Evolutionary conservation across 2,888 invertebrate genomes (phyloP).

Genomic region (Coleophora deauratella): DNA sequence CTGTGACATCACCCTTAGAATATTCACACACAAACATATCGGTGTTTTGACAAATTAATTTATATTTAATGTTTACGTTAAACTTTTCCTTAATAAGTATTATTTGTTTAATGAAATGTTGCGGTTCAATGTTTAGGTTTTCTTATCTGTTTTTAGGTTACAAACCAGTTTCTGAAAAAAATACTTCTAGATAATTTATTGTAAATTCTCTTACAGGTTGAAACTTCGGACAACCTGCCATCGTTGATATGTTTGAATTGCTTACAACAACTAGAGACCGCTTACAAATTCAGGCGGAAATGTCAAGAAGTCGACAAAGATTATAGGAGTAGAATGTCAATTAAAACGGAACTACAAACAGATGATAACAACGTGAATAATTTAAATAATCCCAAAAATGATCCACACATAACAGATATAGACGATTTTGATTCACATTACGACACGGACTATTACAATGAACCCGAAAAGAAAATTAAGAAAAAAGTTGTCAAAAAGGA

Average conservation of each 20-base stretch:
- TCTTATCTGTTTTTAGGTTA: no score
- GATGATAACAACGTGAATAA: constrained; percentile 19
- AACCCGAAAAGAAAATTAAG: constrained; percentile 20
- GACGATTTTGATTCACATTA: constrained; percentile 27
- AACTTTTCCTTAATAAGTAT: no score
- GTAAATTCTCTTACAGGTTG: constrained; percentile 33
- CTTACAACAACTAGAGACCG: constrained; percentile 50
- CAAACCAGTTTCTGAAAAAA: no score
- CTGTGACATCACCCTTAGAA: no score
- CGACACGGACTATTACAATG: constrained; percentile 17
- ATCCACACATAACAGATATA: constrained; percentile 13
- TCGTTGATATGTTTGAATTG: constrained; percentile 54
- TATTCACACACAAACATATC: no score
- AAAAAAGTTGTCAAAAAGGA: constrained; percentile 15
- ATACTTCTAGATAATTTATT: no score
- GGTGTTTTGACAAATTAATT: no score
- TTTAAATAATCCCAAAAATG: constrained; percentile 14
- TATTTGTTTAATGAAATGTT: no score
- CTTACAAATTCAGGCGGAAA: constrained; percentile 61
- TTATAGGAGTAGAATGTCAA: constrained; percentile 26
- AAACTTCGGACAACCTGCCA: constrained; percentile 49
- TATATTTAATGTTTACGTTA: no score
- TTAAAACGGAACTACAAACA: constrained; percentile 38
- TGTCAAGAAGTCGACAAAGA: constrained; percentile 56
- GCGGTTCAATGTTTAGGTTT: no score